These are phyloP conservation scores for Alentia gelatinosa DNA, from an alignment of 2,888 invertebrate species.

Conservation along the genomic window DNA sequence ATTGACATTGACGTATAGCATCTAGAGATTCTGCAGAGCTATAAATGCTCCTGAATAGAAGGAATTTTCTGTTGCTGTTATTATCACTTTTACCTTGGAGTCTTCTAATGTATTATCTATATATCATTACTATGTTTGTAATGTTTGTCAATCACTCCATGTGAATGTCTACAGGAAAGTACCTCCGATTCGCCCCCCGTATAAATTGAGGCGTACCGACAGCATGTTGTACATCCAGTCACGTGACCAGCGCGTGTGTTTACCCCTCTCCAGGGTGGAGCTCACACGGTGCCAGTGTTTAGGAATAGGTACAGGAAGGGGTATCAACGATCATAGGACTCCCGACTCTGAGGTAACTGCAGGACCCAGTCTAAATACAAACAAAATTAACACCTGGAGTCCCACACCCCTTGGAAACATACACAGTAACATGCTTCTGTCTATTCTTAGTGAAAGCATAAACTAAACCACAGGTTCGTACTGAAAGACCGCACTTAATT, in stretches of 20 bases:
- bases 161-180: too few relatives aligned
- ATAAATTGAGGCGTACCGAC: not conserved
- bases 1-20: not conserved
- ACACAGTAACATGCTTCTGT: not conserved
- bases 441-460: not conserved
- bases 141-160: too few relatives aligned
- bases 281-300: not conserved
- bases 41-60: not conserved
- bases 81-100: not conserved
- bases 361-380: constrained; percentile 1
- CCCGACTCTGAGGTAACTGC: not conserved
- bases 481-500: too few relatives aligned
- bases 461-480: not conserved
- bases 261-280: constrained; percentile 8
- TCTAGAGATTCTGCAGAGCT: too few relatives aligned
- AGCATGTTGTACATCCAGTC: constrained; percentile 31
- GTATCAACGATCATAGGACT: not conserved
- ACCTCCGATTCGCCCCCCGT: too few relatives aligned
- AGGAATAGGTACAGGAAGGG: not conserved
- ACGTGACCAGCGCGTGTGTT: not conserved
- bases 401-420: constrained; percentile 1
- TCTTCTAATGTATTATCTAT: not conserved
- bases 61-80: not conserved
- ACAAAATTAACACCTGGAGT: not conserved
- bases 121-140: too few relatives aligned